Percentiles rank a stretch among this genome's conserved stretches.
Conservation (phyloP, 2,113 vertebrate genomes). For the Coryphaenoides rupestris region DNA sequence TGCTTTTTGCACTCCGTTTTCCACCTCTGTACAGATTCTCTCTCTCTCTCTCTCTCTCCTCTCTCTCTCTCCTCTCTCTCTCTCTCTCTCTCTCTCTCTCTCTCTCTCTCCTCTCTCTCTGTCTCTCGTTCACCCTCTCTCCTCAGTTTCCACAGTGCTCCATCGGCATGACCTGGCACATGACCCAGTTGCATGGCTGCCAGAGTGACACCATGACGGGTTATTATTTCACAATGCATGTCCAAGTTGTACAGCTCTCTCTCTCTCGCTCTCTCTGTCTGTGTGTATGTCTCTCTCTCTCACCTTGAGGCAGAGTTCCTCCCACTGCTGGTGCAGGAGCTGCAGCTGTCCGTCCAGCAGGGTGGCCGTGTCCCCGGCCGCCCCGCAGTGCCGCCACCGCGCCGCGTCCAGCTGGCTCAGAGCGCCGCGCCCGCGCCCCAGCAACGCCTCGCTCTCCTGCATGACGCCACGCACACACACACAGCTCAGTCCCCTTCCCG, state of each 20-base stretch:
- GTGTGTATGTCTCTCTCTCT: constrained; percentile 33
- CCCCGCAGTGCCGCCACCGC: constrained; percentile 72
- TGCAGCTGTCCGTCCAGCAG: constrained; percentile 82
- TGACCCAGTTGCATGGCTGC: too few relatives aligned
- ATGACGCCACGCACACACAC: constrained; percentile 45
- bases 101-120: not conserved
- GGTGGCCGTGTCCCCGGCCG: constrained; percentile 72
- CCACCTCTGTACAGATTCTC: not conserved
- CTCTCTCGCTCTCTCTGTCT: not conserved
- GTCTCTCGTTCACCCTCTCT: too few relatives aligned
- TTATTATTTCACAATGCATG: too few relatives aligned
- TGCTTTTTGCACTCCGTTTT: too few relatives aligned
- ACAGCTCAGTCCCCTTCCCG: constrained; percentile 28
- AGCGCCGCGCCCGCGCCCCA: constrained; percentile 74
- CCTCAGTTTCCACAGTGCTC: too few relatives aligned
- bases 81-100: too few relatives aligned
- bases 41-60: not conserved
- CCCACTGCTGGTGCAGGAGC: constrained; percentile 78
- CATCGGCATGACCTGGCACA: too few relatives aligned
- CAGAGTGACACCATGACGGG: too few relatives aligned
- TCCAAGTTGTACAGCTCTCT: too few relatives aligned
- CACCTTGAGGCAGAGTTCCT: constrained; percentile 74
- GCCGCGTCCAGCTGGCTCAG: constrained; percentile 75
- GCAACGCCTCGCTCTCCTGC: constrained; percentile 84
- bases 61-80: not conserved